Percentiles rank a stretch among this genome's conserved stretches.
Conservation (phyloP, 2,113 vertebrate genomes). For the Cynoglossus semilaevis region DNA sequence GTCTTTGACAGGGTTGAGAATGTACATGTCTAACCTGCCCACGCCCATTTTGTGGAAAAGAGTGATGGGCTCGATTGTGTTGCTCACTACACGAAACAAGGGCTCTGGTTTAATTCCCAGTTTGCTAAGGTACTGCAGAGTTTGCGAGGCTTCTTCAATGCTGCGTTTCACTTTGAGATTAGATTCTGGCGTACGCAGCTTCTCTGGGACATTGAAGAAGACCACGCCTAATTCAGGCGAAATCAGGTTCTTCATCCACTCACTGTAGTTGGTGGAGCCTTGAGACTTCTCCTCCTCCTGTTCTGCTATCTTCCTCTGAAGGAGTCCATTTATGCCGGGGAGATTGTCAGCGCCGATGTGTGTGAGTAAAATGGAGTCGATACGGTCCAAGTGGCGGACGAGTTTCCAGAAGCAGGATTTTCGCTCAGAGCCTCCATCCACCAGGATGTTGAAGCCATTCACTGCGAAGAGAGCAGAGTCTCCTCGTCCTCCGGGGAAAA, state of each 20-base stretch:
- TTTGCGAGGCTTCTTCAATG: constrained; percentile 93
- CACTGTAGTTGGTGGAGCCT: constrained; percentile 89
- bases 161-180: constrained; percentile 94
- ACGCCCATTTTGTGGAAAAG: constrained; percentile 99
- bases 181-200: constrained; percentile 89
- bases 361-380: constrained; percentile 93
- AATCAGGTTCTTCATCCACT: constrained; percentile 98
- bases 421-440: constrained; percentile 94
- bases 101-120: constrained; percentile 90
- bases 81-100: constrained; percentile 88
- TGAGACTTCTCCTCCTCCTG: constrained; percentile 93
- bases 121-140: constrained; percentile 89
- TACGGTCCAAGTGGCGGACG: constrained; percentile 94
- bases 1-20: constrained; percentile 95
- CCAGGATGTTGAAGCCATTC: constrained; percentile 96
- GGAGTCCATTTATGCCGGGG: constrained; percentile 94
- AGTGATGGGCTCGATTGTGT: constrained; percentile 90
- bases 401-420: constrained; percentile 99
- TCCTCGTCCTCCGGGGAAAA: constrained; percentile 96
- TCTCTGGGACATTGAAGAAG: constrained; percentile 96
- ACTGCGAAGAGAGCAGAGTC: constrained; percentile 98
- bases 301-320: constrained; percentile 95
- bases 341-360: constrained; percentile 98
- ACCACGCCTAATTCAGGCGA: constrained; percentile 96
- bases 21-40: constrained; percentile 93